A percentile compares a stretch with the other conserved stretches of the same genome.
Conservation (phyloP, 2,888 invertebrate species). For the Parnassius orleans region DNA sequence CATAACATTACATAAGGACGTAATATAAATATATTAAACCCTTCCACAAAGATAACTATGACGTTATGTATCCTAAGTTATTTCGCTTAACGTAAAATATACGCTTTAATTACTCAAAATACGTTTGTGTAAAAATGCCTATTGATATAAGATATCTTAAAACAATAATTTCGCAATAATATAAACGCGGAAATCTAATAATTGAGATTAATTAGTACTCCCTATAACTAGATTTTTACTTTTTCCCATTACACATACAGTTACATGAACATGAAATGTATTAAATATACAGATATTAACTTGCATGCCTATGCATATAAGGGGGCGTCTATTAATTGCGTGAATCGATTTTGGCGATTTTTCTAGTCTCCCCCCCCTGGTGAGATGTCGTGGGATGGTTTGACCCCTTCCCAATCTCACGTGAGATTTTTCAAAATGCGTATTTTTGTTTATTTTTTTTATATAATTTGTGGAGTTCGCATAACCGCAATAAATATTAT, state of each 20-base stretch:
- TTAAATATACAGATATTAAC: constrained; percentile 3
- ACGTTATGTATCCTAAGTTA: neutral
- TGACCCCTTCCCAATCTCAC: too few species aligned
- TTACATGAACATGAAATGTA: constrained; percentile 5
- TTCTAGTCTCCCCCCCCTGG: too few species aligned
- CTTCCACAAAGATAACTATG: too few species aligned
- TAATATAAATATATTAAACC: too few species aligned
- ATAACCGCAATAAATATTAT: too few species aligned
- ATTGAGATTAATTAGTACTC: constrained; percentile 19
- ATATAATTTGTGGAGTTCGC: too few species aligned
- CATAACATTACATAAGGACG: too few species aligned
- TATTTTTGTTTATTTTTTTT: too few species aligned
- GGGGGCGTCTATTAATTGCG: too few species aligned
- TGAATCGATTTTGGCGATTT: too few species aligned
- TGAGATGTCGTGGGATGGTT: too few species aligned
- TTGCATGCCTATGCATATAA: neutral
- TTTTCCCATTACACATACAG: constrained; percentile 3
- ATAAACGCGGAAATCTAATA: constrained; percentile 3
- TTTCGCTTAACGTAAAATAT: neutral
- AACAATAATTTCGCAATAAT: neutral
- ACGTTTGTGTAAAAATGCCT: neutral
- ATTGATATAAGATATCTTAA: neutral
- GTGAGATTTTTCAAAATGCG: too few species aligned
- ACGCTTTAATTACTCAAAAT: neutral
- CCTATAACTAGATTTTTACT: constrained; percentile 16